Conservation (phyloP, 2,113 vertebrate genomes). For the Neodontobutis hainanensis region DNA sequence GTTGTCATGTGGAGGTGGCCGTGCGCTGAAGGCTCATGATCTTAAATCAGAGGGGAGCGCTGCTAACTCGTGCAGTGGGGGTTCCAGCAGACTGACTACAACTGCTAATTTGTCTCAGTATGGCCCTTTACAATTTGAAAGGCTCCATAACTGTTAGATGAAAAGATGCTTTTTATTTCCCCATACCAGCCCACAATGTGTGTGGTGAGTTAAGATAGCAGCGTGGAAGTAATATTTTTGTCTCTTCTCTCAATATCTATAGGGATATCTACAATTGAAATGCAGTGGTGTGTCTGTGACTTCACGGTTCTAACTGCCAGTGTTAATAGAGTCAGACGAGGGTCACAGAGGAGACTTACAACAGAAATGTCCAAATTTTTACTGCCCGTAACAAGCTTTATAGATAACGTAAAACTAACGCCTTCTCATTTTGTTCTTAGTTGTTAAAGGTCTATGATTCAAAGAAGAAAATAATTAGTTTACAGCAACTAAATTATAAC, state of each 20-base stretch:
- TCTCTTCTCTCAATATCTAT: constrained; percentile 30
- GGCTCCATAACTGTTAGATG: constrained; percentile 72
- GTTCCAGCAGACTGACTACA: constrained; percentile 50
- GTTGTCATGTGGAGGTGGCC: constrained; percentile 71
- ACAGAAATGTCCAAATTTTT: constrained; percentile 9
- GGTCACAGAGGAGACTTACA: constrained; percentile 29
- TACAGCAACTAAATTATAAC: neutral
- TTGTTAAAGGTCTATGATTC: constrained; percentile 13
- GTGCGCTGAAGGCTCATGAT: constrained; percentile 72
- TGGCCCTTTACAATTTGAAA: constrained; percentile 72
- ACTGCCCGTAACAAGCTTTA: constrained; percentile 2
- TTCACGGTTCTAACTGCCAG: constrained; percentile 35
- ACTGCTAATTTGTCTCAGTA: constrained; percentile 74
- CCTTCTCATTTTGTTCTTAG: neutral
- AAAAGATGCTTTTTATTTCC: constrained; percentile 64
- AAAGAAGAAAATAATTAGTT: neutral
- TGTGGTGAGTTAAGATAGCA: constrained; percentile 36
- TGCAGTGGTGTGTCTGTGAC: constrained; percentile 30
- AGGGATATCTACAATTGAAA: constrained; percentile 56
- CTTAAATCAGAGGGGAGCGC: constrained; percentile 76
- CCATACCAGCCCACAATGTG: constrained; percentile 6
- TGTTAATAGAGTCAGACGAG: constrained; percentile 36
- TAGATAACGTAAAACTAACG: constrained; percentile 1
- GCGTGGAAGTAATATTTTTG: constrained; percentile 27
- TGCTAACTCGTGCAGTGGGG: constrained; percentile 57